These are phyloP conservation scores for Nyctibius grandis DNA, from an alignment of 2,797 vertebrate genomes.

Conservation along the genomic window DNA sequence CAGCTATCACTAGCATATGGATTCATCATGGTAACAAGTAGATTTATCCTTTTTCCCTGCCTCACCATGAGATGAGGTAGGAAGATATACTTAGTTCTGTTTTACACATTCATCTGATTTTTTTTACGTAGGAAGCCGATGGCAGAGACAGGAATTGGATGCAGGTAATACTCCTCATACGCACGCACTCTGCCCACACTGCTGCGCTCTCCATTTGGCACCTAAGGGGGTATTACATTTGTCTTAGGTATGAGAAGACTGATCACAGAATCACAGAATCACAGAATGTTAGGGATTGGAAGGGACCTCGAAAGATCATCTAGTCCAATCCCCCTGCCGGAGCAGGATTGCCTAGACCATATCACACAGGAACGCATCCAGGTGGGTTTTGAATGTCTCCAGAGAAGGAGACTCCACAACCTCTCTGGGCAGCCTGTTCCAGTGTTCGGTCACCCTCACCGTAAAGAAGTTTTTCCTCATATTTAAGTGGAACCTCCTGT, in stretches of 20 bases:
- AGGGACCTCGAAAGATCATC: no score
- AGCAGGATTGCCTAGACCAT: no score
- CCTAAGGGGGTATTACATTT: not conserved
- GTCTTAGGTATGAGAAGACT: not conserved
- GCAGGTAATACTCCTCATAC: not conserved
- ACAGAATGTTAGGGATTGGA: no score
- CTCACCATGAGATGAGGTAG: not conserved
- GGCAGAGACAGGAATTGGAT: not conserved
- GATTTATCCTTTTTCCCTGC: not conserved
- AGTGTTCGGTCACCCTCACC: no score
- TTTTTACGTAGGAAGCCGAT: not conserved
- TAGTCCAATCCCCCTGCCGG: no score
- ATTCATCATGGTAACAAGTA: not conserved
- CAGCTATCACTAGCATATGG: not conserved
- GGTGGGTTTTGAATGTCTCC: no score
- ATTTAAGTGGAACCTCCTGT: no score
- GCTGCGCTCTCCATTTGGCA: not conserved
- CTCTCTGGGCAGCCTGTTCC: no score
- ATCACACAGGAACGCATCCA: no score
- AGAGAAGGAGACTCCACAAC: no score
- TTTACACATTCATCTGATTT: not conserved
- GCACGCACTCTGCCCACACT: not conserved
- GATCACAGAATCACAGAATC: no score
- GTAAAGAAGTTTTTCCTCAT: no score
- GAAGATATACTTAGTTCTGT: not conserved